Conservation (phyloP, 2,797 vertebrate species). For the Myotis pilosus region DNA sequence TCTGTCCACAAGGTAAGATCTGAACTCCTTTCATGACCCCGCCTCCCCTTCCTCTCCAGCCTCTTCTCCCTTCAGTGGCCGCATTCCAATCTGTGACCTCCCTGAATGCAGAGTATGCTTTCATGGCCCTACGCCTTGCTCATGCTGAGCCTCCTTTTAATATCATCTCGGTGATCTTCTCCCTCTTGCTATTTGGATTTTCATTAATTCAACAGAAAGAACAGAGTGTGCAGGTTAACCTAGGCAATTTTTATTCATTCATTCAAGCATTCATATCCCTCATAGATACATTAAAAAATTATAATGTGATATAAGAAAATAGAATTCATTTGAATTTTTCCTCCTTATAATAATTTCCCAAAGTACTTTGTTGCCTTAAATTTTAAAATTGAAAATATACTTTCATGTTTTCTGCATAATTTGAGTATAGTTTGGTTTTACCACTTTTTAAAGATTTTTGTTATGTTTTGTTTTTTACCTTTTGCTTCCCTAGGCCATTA, state of each 20-base stretch:
- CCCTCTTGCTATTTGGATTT: not conserved
- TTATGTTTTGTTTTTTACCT: not conserved
- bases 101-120: not conserved
- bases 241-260: not conserved
- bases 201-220: slow-evolving; percentile 26
- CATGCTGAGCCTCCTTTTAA: not conserved
- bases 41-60: not conserved
- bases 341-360: not conserved
- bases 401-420: not conserved
- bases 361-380: not conserved
- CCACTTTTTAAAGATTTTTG: not conserved
- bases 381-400: not conserved
- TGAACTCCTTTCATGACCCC: not conserved
- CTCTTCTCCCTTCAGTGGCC: not conserved
- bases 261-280: not conserved
- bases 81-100: fast-evolving
- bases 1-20: not conserved
- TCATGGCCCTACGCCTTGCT: not conserved
- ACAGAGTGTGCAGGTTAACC: slow-evolving; percentile 22
- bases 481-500: slow-evolving; percentile 90
- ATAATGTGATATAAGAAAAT: not conserved
- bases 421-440: not conserved
- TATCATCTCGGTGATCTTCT: not conserved
- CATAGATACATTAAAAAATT: not conserved
- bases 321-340: slow-evolving; percentile 34